These are phyloP conservation scores for Leucania comma DNA, from an alignment of 2,888 invertebrate species.

Conservation along the genomic window DNA sequence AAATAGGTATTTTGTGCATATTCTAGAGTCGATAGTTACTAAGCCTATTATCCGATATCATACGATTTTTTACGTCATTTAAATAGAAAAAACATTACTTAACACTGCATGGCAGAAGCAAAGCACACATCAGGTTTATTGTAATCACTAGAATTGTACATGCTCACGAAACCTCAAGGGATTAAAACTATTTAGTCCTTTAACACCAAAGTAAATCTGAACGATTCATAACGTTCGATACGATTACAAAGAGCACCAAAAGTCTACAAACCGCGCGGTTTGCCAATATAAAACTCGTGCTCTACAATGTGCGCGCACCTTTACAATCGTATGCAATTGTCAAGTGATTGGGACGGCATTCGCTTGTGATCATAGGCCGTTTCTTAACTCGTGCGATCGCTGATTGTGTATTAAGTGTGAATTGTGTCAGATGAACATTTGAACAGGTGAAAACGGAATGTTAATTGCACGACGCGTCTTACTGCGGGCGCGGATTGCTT, in stretches of 20 bases:
- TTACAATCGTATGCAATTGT: conserved; percentile 56
- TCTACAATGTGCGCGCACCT: conserved; percentile 13
- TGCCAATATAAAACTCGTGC: neutral
- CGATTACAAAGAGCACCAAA: neutral
- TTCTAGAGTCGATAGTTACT: neutral
- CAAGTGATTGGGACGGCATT: conserved; percentile 64
- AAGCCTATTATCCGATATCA: neutral
- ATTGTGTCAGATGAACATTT: conserved; percentile 63
- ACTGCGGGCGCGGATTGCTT: neutral
- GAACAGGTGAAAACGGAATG: conserved; percentile 58
- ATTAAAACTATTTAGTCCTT: too few relatives aligned
- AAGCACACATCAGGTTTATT: too few relatives aligned
- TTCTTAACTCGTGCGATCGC: conserved; percentile 58
- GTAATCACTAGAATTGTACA: too few relatives aligned
- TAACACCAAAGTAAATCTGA: neutral
- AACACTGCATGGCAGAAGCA: too few relatives aligned
- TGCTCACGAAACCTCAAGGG: too few relatives aligned
- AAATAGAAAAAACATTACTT: too few relatives aligned
- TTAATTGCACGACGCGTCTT: conserved; percentile 34
- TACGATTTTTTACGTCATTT: neutral
- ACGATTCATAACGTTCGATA: neutral
- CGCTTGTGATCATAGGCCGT: conserved; percentile 75
- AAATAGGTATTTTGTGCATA: neutral
- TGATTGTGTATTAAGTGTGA: conserved; percentile 75
- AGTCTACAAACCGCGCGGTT: conserved; percentile 8